A percentile compares a stretch with the other conserved stretches of the same genome.
These are phyloP conservation scores for Prolemur simus DNA, from an alignment of 2,113 vertebrate species.

Conservation along the genomic window DNA sequence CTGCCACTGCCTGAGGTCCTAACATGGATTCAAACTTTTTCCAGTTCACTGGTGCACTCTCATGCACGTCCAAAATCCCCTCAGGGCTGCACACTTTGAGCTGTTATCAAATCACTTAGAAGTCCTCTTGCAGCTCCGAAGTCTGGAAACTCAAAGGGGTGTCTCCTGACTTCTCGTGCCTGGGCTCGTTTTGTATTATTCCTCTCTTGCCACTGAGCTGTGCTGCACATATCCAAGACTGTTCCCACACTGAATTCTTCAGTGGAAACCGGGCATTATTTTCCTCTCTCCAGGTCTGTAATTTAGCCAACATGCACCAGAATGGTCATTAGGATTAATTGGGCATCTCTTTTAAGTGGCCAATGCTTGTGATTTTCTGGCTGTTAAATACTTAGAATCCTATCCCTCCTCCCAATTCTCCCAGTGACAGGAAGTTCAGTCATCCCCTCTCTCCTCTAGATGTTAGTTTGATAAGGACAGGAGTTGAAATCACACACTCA, in stretches of 20 bases:
- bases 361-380: not conserved
- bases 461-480: not conserved
- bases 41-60: not conserved
- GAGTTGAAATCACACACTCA: not conserved
- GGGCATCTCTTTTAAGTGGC: not conserved
- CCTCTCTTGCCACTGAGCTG: not conserved
- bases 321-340: not conserved
- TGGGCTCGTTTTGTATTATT: not conserved
- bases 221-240: not conserved
- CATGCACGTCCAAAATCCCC: not conserved
- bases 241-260: not conserved
- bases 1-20: not conserved
- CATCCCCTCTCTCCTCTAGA: not conserved
- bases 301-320: not conserved
- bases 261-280: not conserved
- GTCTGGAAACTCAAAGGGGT: not conserved
- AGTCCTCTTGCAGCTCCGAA: not conserved
- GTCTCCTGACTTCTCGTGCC: not conserved
- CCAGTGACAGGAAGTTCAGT: not conserved
- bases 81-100: not conserved
- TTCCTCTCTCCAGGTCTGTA: not conserved
- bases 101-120: not conserved
- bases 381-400: not conserved
- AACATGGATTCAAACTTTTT: not conserved
- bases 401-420: not conserved